Conservation (phyloP, 64 coral and sea anemone genomes). For the Montipora cactus region DNA sequence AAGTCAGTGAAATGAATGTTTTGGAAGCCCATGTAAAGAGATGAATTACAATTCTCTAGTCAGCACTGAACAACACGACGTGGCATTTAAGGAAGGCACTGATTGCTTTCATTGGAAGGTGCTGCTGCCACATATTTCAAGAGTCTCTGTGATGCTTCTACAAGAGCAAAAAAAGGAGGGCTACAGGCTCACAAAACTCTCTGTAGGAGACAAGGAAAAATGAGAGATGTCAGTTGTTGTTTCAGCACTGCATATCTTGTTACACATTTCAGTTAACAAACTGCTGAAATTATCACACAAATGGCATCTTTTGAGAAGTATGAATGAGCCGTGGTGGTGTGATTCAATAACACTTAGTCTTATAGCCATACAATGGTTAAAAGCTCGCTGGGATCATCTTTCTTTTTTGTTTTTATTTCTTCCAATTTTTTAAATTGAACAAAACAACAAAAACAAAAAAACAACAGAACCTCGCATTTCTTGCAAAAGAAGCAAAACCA, state of each 20-base stretch:
- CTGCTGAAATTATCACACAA: too few species aligned
- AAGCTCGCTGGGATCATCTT: not conserved
- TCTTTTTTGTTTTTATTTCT: not conserved
- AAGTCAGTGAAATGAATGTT: too few species aligned
- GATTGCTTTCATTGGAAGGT: not conserved
- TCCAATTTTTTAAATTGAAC: too few species aligned
- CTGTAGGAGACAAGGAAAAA: not conserved
- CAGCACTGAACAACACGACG: too few species aligned
- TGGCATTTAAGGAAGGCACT: too few species aligned
- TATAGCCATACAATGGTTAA: not conserved
- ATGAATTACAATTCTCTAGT: too few species aligned
- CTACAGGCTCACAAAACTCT: not conserved
- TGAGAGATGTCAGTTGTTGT: slow-evolving; percentile 8
- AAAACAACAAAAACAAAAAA: too few species aligned
- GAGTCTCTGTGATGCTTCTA: not conserved
- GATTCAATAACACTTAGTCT: too few species aligned
- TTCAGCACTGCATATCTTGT: not conserved
- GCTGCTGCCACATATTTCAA: not conserved
- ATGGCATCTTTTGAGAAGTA: too few species aligned
- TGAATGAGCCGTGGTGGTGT: too few species aligned
- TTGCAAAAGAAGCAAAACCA: not conserved
- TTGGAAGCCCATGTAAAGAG: too few species aligned
- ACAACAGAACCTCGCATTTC: not conserved
- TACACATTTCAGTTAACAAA: too few species aligned
- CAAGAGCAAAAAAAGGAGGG: not conserved